Conservation (phyloP, 1,140 invertebrate species). For the Eubasilissa regina region DNA sequence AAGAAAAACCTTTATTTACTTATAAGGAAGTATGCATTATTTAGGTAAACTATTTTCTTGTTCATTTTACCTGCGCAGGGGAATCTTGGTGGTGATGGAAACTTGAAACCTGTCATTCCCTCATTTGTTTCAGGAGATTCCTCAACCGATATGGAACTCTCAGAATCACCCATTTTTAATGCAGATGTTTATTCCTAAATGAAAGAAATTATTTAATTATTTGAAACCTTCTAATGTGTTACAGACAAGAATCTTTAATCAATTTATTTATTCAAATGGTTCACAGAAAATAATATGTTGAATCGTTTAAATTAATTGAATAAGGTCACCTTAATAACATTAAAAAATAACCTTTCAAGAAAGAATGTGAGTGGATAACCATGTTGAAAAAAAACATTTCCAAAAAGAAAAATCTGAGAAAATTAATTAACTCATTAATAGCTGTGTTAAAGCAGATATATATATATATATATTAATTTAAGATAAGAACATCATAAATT, state of each 20-base stretch:
- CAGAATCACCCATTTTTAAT: conserved; percentile 49
- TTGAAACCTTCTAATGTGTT: not conserved
- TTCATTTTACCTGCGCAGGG: conserved; percentile 4
- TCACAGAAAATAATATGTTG: not conserved
- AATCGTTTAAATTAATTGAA: not conserved
- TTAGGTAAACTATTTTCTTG: no score
- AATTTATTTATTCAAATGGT: not conserved
- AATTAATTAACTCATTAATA: no score
- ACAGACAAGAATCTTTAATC: not conserved
- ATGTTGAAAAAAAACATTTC: no score
- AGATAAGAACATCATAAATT: no score
- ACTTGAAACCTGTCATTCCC: conserved; percentile 44
- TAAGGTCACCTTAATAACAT: not conserved
- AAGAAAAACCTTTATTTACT: no score
- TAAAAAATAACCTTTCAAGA: not conserved
- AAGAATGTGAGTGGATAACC: no score
- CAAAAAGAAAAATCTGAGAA: no score
- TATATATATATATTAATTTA: no score
- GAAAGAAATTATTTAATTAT: not conserved
- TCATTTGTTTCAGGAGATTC: conserved; percentile 34
- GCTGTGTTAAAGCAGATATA: no score
- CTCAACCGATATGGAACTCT: conserved; percentile 33
- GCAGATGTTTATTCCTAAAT: not conserved
- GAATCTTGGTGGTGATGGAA: conserved; percentile 50
- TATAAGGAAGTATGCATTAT: no score